A percentile compares a stretch with the other conserved stretches of the same genome.
Evolutionary conservation across 2,797 vertebrate genomes (phyloP).

Genomic region (Urosaurus nigricauda): DNA sequence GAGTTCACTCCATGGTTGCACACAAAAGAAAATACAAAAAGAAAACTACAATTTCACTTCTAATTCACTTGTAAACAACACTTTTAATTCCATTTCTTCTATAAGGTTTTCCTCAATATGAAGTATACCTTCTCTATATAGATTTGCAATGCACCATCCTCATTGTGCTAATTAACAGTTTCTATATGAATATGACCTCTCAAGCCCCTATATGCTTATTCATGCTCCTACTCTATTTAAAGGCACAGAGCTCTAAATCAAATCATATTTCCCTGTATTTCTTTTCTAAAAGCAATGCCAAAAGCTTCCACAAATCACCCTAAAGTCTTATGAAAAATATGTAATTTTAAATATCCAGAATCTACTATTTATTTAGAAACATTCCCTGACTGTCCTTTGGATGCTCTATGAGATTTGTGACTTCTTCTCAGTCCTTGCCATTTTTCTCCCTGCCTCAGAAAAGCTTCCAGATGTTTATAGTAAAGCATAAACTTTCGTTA

Average conservation of each 20-base stretch:
- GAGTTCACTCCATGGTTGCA: conserved; percentile 87
- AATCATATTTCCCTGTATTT: conserved; percentile 69
- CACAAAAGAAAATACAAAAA: conserved; percentile 88
- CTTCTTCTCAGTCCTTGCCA: conserved; percentile 12
- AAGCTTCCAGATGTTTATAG: conserved; percentile 59
- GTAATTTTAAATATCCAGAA: conserved; percentile 48
- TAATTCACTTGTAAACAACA: conserved; percentile 87
- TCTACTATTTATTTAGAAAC: conserved; percentile 56
- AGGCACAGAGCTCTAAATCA: conserved; percentile 71
- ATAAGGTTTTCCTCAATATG: conserved; percentile 79
- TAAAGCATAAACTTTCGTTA: conserved; percentile 60
- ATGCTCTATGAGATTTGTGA: conserved; percentile 32
- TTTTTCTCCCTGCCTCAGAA: conserved; percentile 36
- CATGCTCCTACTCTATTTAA: conserved; percentile 67
- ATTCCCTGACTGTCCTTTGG: conserved; percentile 65
- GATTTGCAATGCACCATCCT: conserved; percentile 72
- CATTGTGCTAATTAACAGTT: conserved; percentile 73
- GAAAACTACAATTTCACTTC: conserved; percentile 88
- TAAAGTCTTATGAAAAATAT: conserved; percentile 32
- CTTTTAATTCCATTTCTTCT: conserved; percentile 83
- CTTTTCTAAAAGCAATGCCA: conserved; percentile 60
- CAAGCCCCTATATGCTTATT: conserved; percentile 70
- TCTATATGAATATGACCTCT: conserved; percentile 74
- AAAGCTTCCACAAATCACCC: conserved; percentile 37
- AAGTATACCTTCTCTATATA: conserved; percentile 77